Evolutionary conservation across 2,797 vertebrate genomes (phyloP).

Genomic region (Smutsia gigantea): DNA sequence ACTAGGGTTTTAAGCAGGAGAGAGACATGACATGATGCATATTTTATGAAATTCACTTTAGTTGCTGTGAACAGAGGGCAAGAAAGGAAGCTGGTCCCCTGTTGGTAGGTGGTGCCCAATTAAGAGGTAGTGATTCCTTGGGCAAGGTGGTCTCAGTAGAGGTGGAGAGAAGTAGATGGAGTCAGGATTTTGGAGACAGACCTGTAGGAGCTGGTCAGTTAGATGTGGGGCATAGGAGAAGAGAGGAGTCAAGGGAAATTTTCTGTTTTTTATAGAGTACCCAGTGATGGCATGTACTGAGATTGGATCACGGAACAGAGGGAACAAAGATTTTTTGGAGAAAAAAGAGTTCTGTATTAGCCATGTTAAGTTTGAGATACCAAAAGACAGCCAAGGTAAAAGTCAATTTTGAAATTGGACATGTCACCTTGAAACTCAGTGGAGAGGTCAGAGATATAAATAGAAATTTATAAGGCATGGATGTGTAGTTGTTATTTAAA

Average conservation of each 20-base stretch:
- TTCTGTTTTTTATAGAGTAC: neutral
- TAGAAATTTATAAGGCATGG: neutral
- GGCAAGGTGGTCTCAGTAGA: neutral
- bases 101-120: neutral
- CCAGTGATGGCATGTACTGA: neutral
- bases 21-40: fast-evolving
- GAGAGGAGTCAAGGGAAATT: neutral
- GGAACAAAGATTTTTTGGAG: neutral
- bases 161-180: neutral
- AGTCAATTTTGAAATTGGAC: neutral
- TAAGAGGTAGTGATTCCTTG: neutral
- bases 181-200: neutral
- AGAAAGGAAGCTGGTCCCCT: neutral
- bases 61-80: neutral
- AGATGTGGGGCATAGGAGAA: neutral
- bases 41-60: neutral
- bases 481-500: slow-evolving; percentile 6
- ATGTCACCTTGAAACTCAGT: neutral
- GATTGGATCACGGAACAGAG: no score
- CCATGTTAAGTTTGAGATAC: neutral
- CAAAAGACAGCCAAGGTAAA: neutral
- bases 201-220: neutral
- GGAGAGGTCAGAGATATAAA: neutral
- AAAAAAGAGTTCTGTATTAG: neutral
- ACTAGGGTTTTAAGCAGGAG: neutral